A percentile compares a stretch with the other conserved stretches of the same genome.
phyloP scores from a whole-genome alignment of 2,888 invertebrate species.

The Drosophila leonis region DNA sequence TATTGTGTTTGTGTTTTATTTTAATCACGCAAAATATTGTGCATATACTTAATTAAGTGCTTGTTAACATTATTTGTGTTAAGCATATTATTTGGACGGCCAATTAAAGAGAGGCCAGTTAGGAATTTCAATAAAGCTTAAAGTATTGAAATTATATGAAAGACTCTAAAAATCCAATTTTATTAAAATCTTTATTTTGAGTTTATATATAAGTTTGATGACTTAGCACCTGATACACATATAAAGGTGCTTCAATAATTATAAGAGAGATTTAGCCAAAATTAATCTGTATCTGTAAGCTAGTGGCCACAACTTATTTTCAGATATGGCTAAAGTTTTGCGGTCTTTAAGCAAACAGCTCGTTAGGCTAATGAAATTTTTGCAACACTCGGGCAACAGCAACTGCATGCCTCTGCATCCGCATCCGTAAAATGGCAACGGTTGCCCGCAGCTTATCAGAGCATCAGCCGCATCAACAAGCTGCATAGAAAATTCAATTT shows the following conservation, averaged over 20 bases:
- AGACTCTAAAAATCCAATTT: not conserved
- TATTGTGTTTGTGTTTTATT: conserved; percentile 64
- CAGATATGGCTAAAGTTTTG: conserved; percentile 51
- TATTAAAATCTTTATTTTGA: not conserved
- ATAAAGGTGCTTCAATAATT: conserved; percentile 3
- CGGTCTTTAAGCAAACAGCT: conserved; percentile 69
- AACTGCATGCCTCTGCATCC: not conserved
- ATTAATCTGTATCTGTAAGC: conserved; percentile 26
- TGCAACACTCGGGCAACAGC: conserved; percentile 11
- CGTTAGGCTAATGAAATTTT: conserved; percentile 77
- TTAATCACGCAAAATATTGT: conserved; percentile 74
- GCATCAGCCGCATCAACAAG: conserved; percentile 71
- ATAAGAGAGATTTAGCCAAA: not conserved
- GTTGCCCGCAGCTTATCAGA: conserved; percentile 68
- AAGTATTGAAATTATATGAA: not conserved
- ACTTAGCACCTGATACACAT: not conserved
- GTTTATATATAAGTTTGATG: not conserved
- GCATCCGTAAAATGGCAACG: conserved; percentile 21
- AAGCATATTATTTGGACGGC: conserved; percentile 46
- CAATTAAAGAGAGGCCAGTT: conserved; percentile 28
- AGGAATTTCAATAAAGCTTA: not conserved
- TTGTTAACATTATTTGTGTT: conserved; percentile 75
- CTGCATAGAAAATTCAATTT: conserved; percentile 76
- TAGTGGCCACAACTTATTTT: conserved; percentile 45
- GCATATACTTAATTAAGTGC: conserved; percentile 76